Base-by-base conservation (phyloP, 2,797 vertebrate species). In the Neosilurus mollespiculum region DNA sequence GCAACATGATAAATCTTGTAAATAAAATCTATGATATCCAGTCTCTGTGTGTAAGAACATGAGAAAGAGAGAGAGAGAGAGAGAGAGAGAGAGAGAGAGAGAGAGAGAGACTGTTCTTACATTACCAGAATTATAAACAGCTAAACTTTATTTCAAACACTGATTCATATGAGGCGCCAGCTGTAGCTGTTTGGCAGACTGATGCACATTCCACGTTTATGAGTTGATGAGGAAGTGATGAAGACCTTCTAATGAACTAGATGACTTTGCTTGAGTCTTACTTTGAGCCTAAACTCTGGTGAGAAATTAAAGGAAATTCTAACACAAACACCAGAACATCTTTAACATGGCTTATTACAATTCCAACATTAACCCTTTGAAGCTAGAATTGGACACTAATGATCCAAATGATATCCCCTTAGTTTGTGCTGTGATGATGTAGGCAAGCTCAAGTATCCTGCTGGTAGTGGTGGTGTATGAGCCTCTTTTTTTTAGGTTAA, bases 121-220 rank as follows among this genome's bases (percentile, higher is more conserved):
- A 5, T 43, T 43, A n/a, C 18, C 72, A 76, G 54, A 22, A 34
- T 37, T 59, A 76, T 34, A 9, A 76, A 59, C 18, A 59, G 18
- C 4, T 71, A 10, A 26, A 30, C 15, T 15, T 73, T 9, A 62
- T 51, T 51, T 64, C 5, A 58, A 76, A 58, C 11, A 2, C 54
- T 76, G 37, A 59, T n/a, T 59, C 59, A 62, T 78, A 71, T 53
- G 82, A 77, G 18, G 43, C 56, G 37, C 65, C 82, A 83, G 56
- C 77, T 80, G 67, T 59, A 62, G 26, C n/a, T 56, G 20, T 64
- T 84, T 78, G 75, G 56, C 75, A n/a, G 49, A 80, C 26, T 79
- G 58, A 56, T 54, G 15, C 7, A 72, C 70, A 72, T 72, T 72
- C 49, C 70, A 26, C 9, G 49, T 72, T 26, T 72, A 53, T 1